Percentiles rank a stretch among this genome's conserved stretches.
These are phyloP conservation scores for Chlorodrepanis virens DNA, from an alignment of 2,113 vertebrate species.

Conservation along the genomic window DNA sequence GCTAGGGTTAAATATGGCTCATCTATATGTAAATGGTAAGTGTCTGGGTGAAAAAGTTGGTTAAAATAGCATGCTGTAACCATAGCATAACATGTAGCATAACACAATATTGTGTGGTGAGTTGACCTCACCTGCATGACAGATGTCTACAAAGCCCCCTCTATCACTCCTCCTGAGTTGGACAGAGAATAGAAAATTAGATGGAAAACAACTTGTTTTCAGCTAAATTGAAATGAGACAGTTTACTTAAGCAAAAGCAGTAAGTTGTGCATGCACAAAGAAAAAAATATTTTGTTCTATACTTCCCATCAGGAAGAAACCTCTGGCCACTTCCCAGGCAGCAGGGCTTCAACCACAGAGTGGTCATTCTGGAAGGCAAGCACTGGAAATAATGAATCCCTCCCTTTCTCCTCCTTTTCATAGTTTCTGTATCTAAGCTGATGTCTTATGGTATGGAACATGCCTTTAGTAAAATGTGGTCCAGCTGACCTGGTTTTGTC, in stretches of 20 bases:
- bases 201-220: neutral
- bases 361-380: neutral
- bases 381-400: neutral
- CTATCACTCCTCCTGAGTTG: neutral
- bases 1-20: neutral
- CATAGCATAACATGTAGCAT: neutral
- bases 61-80: neutral
- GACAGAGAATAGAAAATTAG: neutral
- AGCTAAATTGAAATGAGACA: neutral
- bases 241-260: neutral
- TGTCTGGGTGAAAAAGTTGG: neutral
- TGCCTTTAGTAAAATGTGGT: neutral
- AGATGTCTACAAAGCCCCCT: neutral
- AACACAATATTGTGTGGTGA: neutral
- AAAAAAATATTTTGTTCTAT: neutral
- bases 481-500: neutral
- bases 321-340: neutral
- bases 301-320: neutral
- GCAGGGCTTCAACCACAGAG: neutral
- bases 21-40: neutral
- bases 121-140: neutral
- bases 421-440: neutral
- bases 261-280: accelerated
- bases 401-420: neutral
- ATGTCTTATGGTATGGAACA: neutral